These are phyloP conservation scores for Hiodon alosoides DNA, from an alignment of 2,113 vertebrate species.

Conservation along the genomic window DNA sequence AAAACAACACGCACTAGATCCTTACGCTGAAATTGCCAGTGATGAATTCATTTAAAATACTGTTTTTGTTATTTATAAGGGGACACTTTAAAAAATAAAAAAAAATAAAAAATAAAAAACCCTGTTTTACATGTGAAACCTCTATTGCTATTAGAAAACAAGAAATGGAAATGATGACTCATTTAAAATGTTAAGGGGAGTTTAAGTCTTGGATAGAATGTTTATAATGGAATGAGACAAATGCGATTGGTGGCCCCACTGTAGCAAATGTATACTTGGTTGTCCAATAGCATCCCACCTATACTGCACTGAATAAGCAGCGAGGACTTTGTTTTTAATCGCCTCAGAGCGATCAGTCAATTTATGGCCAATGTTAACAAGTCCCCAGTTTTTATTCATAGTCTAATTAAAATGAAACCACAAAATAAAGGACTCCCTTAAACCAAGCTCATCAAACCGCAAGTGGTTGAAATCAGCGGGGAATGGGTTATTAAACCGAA, in stretches of 20 bases:
- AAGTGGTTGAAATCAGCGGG: constrained; percentile 17
- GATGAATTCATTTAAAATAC: constrained; percentile 32
- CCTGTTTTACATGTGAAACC: too few species aligned
- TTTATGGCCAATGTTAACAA: constrained; percentile 22
- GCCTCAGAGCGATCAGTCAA: constrained; percentile 17
- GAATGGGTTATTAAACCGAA: constrained; percentile 1
- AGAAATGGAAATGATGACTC: too few species aligned
- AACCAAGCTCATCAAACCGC: constrained; percentile 16
- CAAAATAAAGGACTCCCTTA: constrained; percentile 14
- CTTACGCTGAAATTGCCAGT: not conserved
- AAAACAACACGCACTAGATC: not conserved
- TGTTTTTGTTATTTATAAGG: constrained; percentile 16
- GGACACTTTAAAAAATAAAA: not conserved
- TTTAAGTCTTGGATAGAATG: not conserved
- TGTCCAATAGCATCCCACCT: not conserved
- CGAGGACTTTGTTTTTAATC: constrained; percentile 22
- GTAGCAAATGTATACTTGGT: not conserved
- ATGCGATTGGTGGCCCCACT: not conserved
- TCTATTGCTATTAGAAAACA: too few species aligned
- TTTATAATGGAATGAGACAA: not conserved
- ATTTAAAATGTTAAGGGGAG: too few species aligned
- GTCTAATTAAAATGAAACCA: constrained; percentile 26
- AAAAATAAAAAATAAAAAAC: too few species aligned
- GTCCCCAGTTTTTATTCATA: constrained; percentile 21
- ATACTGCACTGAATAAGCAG: not conserved